phyloP scores from a whole-genome alignment of 2,888 invertebrate species.

The Protonemura montana region DNA sequence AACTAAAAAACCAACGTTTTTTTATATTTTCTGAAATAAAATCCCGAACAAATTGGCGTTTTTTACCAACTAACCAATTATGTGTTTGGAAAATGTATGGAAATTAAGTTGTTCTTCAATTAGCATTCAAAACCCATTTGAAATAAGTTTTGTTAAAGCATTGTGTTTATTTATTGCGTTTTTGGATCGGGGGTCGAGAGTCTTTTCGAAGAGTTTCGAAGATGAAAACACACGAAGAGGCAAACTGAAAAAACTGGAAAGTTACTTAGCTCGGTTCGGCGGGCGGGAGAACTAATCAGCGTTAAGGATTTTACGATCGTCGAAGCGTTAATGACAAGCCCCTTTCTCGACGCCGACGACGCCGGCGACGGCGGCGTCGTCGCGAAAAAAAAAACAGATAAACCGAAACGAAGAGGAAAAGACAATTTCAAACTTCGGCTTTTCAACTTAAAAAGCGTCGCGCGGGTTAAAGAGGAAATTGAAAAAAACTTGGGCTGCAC shows the following conservation, averaged over 20 bases:
- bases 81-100: too few relatives aligned
- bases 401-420: slow-evolving; percentile 37
- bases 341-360: slow-evolving; percentile 8
- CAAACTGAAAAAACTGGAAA: slow-evolving; percentile 17
- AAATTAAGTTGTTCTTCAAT: too few relatives aligned
- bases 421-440: slow-evolving; percentile 25
- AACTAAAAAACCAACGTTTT: too few relatives aligned
- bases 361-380: neutral
- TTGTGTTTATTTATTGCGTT: too few relatives aligned
- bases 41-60: too few relatives aligned
- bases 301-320: slow-evolving; percentile 45
- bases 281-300: slow-evolving; percentile 44
- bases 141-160: too few relatives aligned
- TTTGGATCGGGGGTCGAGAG: neutral
- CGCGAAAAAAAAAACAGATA: slow-evolving; percentile 30
- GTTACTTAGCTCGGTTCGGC: slow-evolving; percentile 18
- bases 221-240: neutral
- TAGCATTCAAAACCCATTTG: too few relatives aligned
- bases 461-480: neutral
- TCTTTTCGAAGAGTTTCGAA: slow-evolving; percentile 8
- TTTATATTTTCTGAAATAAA: too few relatives aligned
- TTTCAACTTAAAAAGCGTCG: neutral
- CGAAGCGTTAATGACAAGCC: slow-evolving; percentile 42
- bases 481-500: neutral
- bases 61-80: too few relatives aligned